These are phyloP conservation scores for Corbicula japonica DNA, from an alignment of 2,888 invertebrate species.

Conservation along the genomic window DNA sequence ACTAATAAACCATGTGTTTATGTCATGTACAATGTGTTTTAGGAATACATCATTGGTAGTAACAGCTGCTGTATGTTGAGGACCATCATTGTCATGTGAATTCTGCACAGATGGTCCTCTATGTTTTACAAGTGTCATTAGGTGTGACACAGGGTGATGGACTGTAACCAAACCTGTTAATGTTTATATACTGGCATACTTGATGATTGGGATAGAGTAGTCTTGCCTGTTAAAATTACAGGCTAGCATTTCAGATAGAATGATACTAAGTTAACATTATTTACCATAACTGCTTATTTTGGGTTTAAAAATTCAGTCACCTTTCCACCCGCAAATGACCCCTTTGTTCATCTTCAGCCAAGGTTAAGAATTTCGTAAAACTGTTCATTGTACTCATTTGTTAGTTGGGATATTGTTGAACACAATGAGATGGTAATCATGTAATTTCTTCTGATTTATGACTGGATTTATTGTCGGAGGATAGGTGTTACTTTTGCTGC, in stretches of 20 bases:
- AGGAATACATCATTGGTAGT: too few relatives aligned
- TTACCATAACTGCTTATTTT: slow-evolving; percentile 26
- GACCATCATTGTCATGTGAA: too few relatives aligned
- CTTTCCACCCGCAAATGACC: slow-evolving; percentile 31
- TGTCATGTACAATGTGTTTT: too few relatives aligned
- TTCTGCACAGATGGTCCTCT: too few relatives aligned
- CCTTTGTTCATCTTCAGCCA: slow-evolving; percentile 30
- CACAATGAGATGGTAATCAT: slow-evolving; percentile 30
- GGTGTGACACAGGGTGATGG: neutral
- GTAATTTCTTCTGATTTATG: slow-evolving; percentile 32
- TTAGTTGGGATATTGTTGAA: slow-evolving; percentile 29
- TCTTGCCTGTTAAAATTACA: slow-evolving; percentile 28
- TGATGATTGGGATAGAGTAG: slow-evolving; percentile 11
- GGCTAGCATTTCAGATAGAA: slow-evolving; percentile 8
- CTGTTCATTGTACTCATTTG: slow-evolving; percentile 27
- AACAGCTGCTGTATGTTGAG: too few relatives aligned
- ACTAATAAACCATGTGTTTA: too few relatives aligned
- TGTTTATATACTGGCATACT: slow-evolving; percentile 3
- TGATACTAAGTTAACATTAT: slow-evolving; percentile 13
- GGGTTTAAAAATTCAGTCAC: slow-evolving; percentile 26
- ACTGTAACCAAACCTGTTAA: slow-evolving; percentile 12
- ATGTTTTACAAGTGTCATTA: too few relatives aligned
- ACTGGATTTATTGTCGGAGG: slow-evolving; percentile 16
- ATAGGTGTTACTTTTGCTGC: slow-evolving; percentile 29
- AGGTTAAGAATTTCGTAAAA: slow-evolving; percentile 31